These are phyloP conservation scores for Diaphora mendica DNA, from an alignment of 2,888 invertebrate genomes.

Conservation along the genomic window DNA sequence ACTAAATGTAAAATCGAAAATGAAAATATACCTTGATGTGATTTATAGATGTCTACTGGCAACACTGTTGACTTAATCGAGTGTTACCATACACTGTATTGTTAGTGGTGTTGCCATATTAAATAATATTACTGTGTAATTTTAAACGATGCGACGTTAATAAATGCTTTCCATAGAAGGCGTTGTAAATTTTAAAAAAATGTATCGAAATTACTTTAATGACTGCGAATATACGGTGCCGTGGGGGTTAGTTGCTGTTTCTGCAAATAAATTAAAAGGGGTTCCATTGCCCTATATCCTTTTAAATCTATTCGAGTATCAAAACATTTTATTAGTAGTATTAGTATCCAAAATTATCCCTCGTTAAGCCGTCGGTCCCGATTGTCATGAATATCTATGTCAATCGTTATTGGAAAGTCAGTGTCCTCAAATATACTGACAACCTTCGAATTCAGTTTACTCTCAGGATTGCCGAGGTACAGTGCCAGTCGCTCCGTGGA, in stretches of 20 bases:
- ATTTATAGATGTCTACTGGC: conserved; percentile 33
- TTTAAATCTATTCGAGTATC: neutral
- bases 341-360: too few relatives aligned
- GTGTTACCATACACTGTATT: conserved; percentile 22
- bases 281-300: neutral
- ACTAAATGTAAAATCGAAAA: conserved; percentile 27
- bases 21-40: conserved; percentile 28
- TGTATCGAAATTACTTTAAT: conserved; percentile 14
- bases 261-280: neutral
- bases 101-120: conserved; percentile 30
- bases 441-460: too few relatives aligned
- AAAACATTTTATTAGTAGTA: neutral
- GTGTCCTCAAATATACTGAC: too few relatives aligned
- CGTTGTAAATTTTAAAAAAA: conserved; percentile 37
- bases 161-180: conserved; percentile 58
- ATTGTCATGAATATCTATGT: too few relatives aligned
- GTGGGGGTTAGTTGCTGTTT: conserved; percentile 11
- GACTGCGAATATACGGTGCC: conserved; percentile 11
- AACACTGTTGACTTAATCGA: conserved; percentile 26
- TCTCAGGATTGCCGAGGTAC: too few relatives aligned
- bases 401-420: too few relatives aligned
- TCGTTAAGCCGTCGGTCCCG: too few relatives aligned
- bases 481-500: too few relatives aligned
- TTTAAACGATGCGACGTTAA: conserved; percentile 36
- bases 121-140: conserved; percentile 32